Evolutionary conservation across 2,797 vertebrate species (phyloP).

Genomic region (Megaceryle alcyon): DNA sequence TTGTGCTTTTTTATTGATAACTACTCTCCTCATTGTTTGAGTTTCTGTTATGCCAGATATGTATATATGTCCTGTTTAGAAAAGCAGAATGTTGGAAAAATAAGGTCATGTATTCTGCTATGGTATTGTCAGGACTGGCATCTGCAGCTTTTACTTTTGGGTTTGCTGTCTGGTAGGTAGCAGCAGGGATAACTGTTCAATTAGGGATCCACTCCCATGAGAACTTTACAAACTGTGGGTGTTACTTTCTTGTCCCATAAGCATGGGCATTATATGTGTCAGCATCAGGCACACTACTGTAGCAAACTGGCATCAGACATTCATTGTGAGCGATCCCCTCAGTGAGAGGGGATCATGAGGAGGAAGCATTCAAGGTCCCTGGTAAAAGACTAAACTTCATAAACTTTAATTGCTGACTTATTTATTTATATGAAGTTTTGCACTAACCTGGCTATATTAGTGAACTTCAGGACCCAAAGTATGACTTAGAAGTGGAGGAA

Average conservation of each 20-base stretch:
- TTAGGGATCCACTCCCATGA: neutral
- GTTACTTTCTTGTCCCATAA: neutral
- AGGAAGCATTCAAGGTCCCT: neutral
- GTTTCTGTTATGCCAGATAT: neutral
- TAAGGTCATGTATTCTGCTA: neutral
- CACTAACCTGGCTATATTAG: neutral
- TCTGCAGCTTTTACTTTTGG: neutral
- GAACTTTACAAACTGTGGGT: neutral
- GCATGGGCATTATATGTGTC: neutral
- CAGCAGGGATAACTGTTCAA: neutral
- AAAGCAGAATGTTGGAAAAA: neutral
- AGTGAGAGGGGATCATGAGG: neutral
- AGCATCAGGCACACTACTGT: neutral
- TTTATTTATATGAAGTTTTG: neutral
- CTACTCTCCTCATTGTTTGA: neutral
- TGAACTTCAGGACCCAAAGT: neutral
- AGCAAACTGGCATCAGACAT: rapidly evolving
- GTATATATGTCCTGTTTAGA: neutral
- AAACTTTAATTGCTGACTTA: neutral
- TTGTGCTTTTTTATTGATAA: neutral
- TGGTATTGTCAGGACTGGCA: neutral
- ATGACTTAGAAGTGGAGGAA: neutral
- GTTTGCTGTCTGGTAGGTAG: neutral
- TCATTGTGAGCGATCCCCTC: neutral
- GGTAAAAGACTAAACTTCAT: neutral